A percentile compares a stretch with the other conserved stretches of the same genome.
Evolutionary conservation across 1,140 invertebrate species (phyloP).

Genomic region (Diuraphis noxia): DNA sequence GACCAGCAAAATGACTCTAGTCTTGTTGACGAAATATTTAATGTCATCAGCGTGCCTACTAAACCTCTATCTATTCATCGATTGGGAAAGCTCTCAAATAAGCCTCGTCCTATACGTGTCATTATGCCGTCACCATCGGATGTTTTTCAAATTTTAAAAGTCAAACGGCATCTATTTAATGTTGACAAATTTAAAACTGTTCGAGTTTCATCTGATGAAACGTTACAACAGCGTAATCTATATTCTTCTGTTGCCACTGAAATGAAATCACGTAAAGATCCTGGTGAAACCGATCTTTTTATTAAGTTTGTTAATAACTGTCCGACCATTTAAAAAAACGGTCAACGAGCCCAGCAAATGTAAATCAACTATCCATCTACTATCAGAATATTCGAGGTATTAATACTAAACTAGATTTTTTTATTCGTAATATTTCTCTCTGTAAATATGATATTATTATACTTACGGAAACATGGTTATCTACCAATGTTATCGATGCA

Average conservation of each 20-base stretch:
- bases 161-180: neutral
- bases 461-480: neutral
- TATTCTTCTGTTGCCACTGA: neutral
- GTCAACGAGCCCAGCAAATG: neutral
- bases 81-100: neutral
- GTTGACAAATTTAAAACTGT: slow-evolving; percentile 7
- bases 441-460: slow-evolving; percentile 44
- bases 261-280: neutral
- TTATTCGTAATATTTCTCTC: slow-evolving; percentile 28
- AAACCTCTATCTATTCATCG: neutral
- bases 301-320: neutral
- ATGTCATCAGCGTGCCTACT: neutral
- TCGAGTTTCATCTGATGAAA: slow-evolving; percentile 1
- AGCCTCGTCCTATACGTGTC: neutral
- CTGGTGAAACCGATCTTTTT: neutral
- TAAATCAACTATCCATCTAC: neutral
- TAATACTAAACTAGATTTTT: slow-evolving; percentile 29
- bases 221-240: neutral
- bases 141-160: slow-evolving; percentile 26
- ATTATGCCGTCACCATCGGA: neutral
- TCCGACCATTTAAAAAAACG: neutral
- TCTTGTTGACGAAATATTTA: neutral
- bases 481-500: too few species aligned
- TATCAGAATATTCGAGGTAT: too few species aligned
- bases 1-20: neutral